phyloP scores from a whole-genome alignment of 30 jellyfish, hydroid and myxozoan species.

The Aurelia aurita complex sp. Pacific region DNA sequence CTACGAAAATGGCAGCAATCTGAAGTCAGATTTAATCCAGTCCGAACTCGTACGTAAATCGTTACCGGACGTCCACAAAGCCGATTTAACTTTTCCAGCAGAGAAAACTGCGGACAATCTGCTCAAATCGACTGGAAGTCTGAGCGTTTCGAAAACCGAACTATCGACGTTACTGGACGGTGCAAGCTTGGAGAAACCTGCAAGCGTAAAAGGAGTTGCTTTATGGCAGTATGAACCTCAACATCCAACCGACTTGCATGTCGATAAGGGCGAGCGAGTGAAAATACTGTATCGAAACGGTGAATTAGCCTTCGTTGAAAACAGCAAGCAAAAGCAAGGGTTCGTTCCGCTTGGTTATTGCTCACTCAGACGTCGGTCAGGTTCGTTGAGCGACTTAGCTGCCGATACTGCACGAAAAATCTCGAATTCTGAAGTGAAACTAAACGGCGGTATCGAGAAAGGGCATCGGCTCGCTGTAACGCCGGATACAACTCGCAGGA shows the following conservation, averaged over 20 bases:
- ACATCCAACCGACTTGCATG: slow-evolving; percentile 69
- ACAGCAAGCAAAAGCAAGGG: slow-evolving; percentile 46
- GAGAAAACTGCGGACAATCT: not conserved
- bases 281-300: slow-evolving; percentile 62
- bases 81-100: not conserved
- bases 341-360: slow-evolving; percentile 62
- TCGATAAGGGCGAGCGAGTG: slow-evolving; percentile 60
- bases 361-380: slow-evolving; percentile 39
- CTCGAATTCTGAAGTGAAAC: not conserved
- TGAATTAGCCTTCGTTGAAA: slow-evolving; percentile 69
- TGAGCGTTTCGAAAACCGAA: slow-evolving; percentile 39
- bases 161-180: slow-evolving; percentile 51
- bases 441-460: not conserved
- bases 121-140: too few species aligned
- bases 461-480: not conserved
- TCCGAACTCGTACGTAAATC: not conserved
- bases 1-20: too few species aligned
- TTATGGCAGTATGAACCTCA: slow-evolving; percentile 61
- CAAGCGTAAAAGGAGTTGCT: slow-evolving; percentile 49
- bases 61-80: not conserved
- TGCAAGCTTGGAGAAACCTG: slow-evolving; percentile 58
- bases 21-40: slow-evolving; percentile 4
- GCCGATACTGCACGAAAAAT: slow-evolving; percentile 35
- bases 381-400: slow-evolving; percentile 46
- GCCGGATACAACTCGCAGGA: not conserved